These are phyloP conservation scores for Apostichopus japonicus DNA, from an alignment of 35 echinoderm and acorn worm genomes.

Conservation along the genomic window DNA sequence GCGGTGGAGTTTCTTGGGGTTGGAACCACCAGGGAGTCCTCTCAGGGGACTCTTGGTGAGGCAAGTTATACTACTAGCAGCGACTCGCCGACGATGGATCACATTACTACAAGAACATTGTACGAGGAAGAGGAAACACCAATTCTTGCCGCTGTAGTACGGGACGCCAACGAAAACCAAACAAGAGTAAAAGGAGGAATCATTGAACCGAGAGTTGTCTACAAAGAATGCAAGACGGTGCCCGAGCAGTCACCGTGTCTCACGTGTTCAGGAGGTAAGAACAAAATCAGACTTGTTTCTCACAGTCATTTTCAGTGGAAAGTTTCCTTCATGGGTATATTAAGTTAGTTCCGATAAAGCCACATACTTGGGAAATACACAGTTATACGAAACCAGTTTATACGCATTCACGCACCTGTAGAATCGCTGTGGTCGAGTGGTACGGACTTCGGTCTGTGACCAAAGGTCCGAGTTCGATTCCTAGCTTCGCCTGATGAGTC, in stretches of 20 bases:
- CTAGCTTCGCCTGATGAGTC: too few relatives aligned
- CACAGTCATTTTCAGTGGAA: too few relatives aligned
- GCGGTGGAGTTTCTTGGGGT: not conserved
- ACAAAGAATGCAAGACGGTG: not conserved
- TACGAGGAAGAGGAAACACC: not conserved
- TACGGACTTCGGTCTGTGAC: too few relatives aligned
- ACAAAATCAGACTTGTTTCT: not conserved
- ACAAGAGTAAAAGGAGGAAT: not conserved
- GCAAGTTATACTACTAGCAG: not conserved
- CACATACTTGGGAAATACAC: too few relatives aligned
- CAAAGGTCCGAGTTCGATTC: too few relatives aligned
- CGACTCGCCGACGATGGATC: not conserved
- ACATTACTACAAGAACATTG: not conserved
- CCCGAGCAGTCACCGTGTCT: not conserved
- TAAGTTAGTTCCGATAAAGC: too few relatives aligned
- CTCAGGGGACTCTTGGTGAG: not conserved
- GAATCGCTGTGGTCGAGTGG: too few relatives aligned
- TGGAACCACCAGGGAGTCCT: not conserved
- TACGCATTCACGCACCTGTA: too few relatives aligned
- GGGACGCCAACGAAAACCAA: not conserved
- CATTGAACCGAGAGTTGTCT: not conserved
- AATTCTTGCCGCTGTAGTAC: not conserved
- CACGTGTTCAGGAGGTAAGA: not conserved
- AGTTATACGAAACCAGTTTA: too few relatives aligned
- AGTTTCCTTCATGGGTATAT: too few relatives aligned